phyloP scores from a whole-genome alignment of 2,113 vertebrate species.

The Malaclemys terrapin region DNA sequence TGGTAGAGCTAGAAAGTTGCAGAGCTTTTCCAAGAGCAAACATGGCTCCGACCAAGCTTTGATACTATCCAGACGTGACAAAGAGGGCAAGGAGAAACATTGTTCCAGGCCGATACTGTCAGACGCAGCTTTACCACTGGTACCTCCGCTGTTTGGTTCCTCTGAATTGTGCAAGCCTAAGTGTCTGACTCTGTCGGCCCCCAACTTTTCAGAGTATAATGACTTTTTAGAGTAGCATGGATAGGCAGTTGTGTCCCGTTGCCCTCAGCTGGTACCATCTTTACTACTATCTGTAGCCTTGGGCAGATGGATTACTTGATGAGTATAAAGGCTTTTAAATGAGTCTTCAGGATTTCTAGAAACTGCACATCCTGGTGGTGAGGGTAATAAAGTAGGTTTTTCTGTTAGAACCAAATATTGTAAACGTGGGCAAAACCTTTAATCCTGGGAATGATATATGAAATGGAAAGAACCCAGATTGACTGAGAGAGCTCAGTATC shows the following conservation, averaged over 20 bases:
- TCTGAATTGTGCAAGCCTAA: too few species aligned
- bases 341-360: neutral
- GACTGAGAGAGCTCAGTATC: neutral
- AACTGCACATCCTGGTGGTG: neutral
- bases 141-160: too few species aligned
- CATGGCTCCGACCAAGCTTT: too few species aligned
- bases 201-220: neutral
- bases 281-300: conserved; percentile 5
- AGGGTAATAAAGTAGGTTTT: neutral
- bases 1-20: too few species aligned
- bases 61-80: too few species aligned
- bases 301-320: neutral
- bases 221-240: rapidly evolving
- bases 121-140: too few species aligned
- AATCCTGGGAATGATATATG: neutral
- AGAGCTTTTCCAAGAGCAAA: too few species aligned
- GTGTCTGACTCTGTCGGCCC: too few species aligned
- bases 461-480: neutral
- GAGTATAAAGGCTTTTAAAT: neutral
- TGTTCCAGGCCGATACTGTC: too few species aligned
- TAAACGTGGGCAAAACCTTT: neutral
- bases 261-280: neutral
- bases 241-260: neutral
- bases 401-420: conserved; percentile 5
- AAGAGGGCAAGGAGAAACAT: too few species aligned